phyloP scores from a whole-genome alignment of 2,888 invertebrate genomes.

The Frankliniella fusca region DNA sequence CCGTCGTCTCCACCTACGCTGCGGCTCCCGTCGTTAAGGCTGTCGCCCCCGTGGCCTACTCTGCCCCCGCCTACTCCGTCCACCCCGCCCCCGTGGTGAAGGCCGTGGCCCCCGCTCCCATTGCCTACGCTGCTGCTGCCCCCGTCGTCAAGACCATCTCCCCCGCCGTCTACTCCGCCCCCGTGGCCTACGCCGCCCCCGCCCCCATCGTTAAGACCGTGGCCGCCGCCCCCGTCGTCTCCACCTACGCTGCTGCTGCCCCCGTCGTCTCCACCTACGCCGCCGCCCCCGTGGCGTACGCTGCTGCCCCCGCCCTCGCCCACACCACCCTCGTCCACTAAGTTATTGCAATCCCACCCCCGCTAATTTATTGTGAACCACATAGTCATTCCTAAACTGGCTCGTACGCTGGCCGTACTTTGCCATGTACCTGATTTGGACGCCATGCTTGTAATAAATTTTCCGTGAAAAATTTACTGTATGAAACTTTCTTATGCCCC shows the following conservation, averaged over 20 bases:
- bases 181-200: not conserved
- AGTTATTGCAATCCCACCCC: not conserved
- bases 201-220: not conserved
- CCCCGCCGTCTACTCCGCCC: not conserved
- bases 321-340: slow-evolving; percentile 19
- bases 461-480: no score
- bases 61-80: slow-evolving; percentile 11
- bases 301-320: not conserved
- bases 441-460: not conserved
- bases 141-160: not conserved
- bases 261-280: not conserved
- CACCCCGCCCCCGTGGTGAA: slow-evolving; percentile 6
- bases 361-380: slow-evolving; percentile 3
- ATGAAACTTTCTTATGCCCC: no score
- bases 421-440: not conserved
- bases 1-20: not conserved
- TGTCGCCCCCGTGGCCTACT: not conserved
- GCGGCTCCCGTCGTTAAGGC: not conserved
- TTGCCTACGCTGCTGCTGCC: not conserved
- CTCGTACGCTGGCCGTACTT: not conserved
- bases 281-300: slow-evolving; percentile 5
- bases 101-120: not conserved
- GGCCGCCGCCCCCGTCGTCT: not conserved
- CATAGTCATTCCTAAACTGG: not conserved
- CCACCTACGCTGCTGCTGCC: not conserved